These are phyloP conservation scores for Panthera uncia DNA, from an alignment of 2,113 vertebrate genomes.

Conservation along the genomic window DNA sequence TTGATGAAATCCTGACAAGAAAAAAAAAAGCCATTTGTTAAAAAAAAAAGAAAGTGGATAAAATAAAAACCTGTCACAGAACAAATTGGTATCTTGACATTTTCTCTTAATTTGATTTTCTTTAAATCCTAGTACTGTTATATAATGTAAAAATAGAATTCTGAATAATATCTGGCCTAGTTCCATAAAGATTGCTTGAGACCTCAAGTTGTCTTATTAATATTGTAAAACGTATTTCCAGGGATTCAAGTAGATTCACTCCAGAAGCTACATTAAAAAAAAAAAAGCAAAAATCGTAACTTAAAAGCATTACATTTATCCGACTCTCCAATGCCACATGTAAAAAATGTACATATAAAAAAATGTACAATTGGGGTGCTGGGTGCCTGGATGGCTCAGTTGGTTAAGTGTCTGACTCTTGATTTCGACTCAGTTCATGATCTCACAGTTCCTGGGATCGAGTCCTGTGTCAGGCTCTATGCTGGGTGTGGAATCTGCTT, in stretches of 20 bases:
- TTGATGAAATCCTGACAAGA: not conserved
- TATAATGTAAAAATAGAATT: constrained; percentile 37
- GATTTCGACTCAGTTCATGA: too few species aligned
- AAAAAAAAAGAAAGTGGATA: not conserved
- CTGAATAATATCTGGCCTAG: not conserved
- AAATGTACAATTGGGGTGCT: too few species aligned
- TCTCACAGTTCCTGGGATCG: too few species aligned
- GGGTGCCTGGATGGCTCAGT: too few species aligned
- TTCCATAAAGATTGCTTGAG: constrained; percentile 26
- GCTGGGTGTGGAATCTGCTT: too few species aligned
- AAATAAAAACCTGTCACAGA: constrained; percentile 19
- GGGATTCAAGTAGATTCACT: constrained; percentile 19
- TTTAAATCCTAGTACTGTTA: constrained; percentile 14
- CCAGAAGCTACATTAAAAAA: constrained; percentile 26
- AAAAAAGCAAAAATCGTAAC: constrained; percentile 39
- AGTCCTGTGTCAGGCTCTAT: too few species aligned
- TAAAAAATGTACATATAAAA: not conserved
- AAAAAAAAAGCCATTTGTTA: not conserved
- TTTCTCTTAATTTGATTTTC: constrained; percentile 35
- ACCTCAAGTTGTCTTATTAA: constrained; percentile 49
- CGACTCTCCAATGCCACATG: not conserved
- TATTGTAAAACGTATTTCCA: constrained; percentile 31
- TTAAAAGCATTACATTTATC: not conserved
- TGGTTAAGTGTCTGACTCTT: too few species aligned
- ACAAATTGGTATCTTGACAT: constrained; percentile 16